Conservation (phyloP, 1,140 invertebrate genomes). For the Alviniconcha marisindica region DNA sequence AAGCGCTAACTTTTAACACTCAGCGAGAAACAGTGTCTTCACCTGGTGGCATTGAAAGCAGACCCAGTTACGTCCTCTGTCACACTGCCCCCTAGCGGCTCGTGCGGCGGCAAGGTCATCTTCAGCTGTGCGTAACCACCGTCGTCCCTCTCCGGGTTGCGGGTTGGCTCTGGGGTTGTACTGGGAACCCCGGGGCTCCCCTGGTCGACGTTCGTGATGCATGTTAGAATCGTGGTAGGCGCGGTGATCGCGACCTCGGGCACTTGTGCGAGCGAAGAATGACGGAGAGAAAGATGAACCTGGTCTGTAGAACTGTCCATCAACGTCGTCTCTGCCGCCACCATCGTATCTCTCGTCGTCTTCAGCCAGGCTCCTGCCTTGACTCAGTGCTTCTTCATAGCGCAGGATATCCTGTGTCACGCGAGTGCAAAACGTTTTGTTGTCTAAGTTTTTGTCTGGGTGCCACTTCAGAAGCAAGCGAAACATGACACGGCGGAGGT, state of each 20-base stretch:
- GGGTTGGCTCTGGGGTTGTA: slow-evolving; percentile 10
- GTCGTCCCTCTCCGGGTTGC: slow-evolving; percentile 43
- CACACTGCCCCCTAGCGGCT: neutral
- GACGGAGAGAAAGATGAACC: neutral
- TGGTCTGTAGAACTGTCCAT: neutral
- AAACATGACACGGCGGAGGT: slow-evolving; percentile 64
- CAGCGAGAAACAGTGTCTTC: too few relatives aligned
- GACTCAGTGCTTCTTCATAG: slow-evolving; percentile 47
- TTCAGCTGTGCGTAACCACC: slow-evolving; percentile 58
- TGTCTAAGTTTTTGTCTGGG: slow-evolving; percentile 70
- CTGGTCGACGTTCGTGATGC: too few relatives aligned
- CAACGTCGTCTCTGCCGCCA: neutral
- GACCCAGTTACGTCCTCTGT: slow-evolving; percentile 55
- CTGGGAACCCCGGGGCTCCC: neutral
- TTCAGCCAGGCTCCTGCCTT: slow-evolving; percentile 39
- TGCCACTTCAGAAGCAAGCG: slow-evolving; percentile 70
- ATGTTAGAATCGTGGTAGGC: neutral
- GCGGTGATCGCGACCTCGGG: neutral
- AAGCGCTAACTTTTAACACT: too few relatives aligned
- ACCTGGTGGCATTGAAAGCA: slow-evolving; percentile 62
- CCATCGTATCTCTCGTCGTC: slow-evolving; percentile 34
- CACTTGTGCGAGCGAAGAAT: slow-evolving; percentile 20
- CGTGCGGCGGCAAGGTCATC: slow-evolving; percentile 49
- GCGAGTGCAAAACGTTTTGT: slow-evolving; percentile 58
- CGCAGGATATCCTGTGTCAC: slow-evolving; percentile 60